Evolutionary conservation across 2,888 invertebrate genomes (phyloP).

Genomic region (Drosophila imparisetae): DNA sequence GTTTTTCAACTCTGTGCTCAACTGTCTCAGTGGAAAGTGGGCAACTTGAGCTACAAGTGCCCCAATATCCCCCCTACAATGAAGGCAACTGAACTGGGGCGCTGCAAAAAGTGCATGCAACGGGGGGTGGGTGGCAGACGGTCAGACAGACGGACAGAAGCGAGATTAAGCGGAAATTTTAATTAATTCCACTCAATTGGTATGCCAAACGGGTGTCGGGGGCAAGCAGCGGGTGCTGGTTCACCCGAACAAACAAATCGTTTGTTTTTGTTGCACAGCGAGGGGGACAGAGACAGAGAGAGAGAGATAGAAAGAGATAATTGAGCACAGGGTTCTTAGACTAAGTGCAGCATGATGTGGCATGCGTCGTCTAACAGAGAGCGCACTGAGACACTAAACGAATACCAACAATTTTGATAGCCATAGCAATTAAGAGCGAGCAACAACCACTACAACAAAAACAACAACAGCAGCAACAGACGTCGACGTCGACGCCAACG

Average conservation of each 20-base stretch:
- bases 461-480: slow-evolving; percentile 27
- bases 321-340: slow-evolving; percentile 60
- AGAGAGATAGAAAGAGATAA: slow-evolving; percentile 21
- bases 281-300: background rate
- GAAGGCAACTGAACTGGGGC: slow-evolving; percentile 55
- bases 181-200: slow-evolving; percentile 78
- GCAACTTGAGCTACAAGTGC: slow-evolving; percentile 36
- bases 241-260: slow-evolving; percentile 54
- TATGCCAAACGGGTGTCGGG: slow-evolving; percentile 31
- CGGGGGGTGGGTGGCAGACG: background rate
- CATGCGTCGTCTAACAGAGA: slow-evolving; percentile 34
- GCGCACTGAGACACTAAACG: slow-evolving; percentile 52
- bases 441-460: slow-evolving; percentile 29
- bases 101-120: slow-evolving; percentile 49
- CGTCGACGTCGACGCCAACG: slow-evolving; percentile 28
- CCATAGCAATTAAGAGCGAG: slow-evolving; percentile 55
- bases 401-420: slow-evolving; percentile 68
- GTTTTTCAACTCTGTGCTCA: slow-evolving; percentile 51
- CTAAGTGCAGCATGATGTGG: slow-evolving; percentile 64
- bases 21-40: slow-evolving; percentile 25
- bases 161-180: slow-evolving; percentile 79
- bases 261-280: slow-evolving; percentile 42
- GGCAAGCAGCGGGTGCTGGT: background rate
- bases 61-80: slow-evolving; percentile 3
- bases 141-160: slow-evolving; percentile 19